Conservation (phyloP, 2,888 invertebrate genomes). For the Drosophila cracens region DNA sequence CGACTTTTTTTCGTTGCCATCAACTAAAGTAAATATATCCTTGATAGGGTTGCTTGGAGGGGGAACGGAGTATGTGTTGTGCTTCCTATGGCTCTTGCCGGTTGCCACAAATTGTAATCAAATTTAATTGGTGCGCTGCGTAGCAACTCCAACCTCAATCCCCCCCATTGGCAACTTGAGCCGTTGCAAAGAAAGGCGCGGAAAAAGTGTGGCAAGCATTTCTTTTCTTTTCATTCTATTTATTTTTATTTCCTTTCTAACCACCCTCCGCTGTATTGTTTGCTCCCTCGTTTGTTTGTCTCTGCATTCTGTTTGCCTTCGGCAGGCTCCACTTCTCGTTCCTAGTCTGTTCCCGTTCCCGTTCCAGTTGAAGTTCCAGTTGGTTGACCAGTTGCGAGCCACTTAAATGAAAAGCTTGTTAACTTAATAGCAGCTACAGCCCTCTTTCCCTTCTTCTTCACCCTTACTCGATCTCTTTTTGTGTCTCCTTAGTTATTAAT, state of each 20-base stretch:
- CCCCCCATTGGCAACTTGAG: not conserved
- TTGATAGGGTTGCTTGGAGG: slow-evolving; percentile 60
- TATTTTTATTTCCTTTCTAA: not conserved
- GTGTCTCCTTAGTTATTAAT: slow-evolving; percentile 60
- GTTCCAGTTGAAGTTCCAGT: slow-evolving; percentile 21
- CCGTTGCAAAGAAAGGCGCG: slow-evolving; percentile 48
- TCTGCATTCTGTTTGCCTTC: slow-evolving; percentile 11
- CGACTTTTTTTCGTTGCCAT: slow-evolving; percentile 35
- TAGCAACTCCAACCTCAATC: not conserved
- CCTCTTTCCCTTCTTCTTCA: not conserved
- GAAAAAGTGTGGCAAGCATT: slow-evolving; percentile 49
- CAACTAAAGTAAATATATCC: slow-evolving; percentile 57
- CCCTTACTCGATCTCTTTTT: not conserved
- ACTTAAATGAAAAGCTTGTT: slow-evolving; percentile 79
- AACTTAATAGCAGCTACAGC: slow-evolving; percentile 73
- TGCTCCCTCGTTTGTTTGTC: slow-evolving; percentile 21
- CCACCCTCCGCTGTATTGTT: slow-evolving; percentile 9
- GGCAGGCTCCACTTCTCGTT: slow-evolving; percentile 27
- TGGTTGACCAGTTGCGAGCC: slow-evolving; percentile 57
- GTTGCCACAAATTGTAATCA: slow-evolving; percentile 71
- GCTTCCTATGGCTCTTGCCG: slow-evolving; percentile 32
- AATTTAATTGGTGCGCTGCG: slow-evolving; percentile 72
- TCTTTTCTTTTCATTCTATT: not conserved
- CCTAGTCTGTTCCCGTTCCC: slow-evolving; percentile 4
- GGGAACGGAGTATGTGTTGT: slow-evolving; percentile 13